These are phyloP conservation scores for Kryptolebias marmoratus DNA, from an alignment of 2,113 vertebrate species.

Conservation along the genomic window DNA sequence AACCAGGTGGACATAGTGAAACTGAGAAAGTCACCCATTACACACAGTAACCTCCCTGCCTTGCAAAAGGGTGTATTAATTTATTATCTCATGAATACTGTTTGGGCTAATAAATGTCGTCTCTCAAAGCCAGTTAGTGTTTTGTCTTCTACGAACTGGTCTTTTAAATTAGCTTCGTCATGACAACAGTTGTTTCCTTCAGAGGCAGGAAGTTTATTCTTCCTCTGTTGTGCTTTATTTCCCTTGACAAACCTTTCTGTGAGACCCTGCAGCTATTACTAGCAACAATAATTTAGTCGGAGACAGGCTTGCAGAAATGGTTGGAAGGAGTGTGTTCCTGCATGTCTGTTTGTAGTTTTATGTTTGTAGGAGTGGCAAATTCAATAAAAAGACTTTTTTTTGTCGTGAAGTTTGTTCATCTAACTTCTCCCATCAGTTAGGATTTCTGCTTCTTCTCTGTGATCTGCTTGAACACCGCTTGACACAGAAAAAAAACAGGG, in stretches of 20 bases:
- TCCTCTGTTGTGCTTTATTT: slow-evolving; percentile 65
- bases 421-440: neutral
- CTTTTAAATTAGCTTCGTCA: slow-evolving; percentile 52
- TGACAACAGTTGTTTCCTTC: slow-evolving; percentile 61
- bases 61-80: neutral
- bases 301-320: slow-evolving; percentile 43
- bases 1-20: slow-evolving; percentile 20
- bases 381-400: neutral
- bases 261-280: slow-evolving; percentile 55
- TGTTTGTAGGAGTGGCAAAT: neutral
- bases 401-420: neutral
- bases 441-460: neutral
- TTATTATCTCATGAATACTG: neutral
- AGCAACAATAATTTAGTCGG: slow-evolving; percentile 49
- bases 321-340: slow-evolving; percentile 25
- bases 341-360: neutral
- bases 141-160: slow-evolving; percentile 25
- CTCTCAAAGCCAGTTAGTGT: slow-evolving; percentile 10
- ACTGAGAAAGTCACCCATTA: slow-evolving; percentile 7
- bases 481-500: slow-evolving; percentile 5
- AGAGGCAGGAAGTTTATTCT: slow-evolving; percentile 67
- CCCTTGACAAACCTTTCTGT: slow-evolving; percentile 62
- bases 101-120: slow-evolving; percentile 1
- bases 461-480: neutral
- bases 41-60: neutral